A percentile compares a stretch with the other conserved stretches of the same genome.
phyloP scores from a whole-genome alignment of 2,797 vertebrate genomes.

The Halcyon smyrnensis region DNA sequence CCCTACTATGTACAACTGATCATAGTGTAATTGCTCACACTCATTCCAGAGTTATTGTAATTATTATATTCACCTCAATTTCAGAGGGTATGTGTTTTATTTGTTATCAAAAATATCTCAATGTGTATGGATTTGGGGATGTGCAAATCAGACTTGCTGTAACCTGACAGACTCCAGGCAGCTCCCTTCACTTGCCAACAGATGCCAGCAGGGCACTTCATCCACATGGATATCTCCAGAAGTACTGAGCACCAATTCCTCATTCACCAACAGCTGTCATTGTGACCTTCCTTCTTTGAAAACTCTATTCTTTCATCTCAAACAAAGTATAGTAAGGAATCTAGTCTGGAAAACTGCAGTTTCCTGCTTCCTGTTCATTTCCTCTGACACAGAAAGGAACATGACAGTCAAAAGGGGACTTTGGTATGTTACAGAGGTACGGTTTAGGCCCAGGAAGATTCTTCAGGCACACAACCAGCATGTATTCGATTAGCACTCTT shows the following conservation, averaged over 20 bases:
- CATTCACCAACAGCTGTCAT: background rate
- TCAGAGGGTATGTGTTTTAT: background rate
- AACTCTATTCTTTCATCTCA: background rate
- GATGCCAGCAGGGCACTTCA: background rate
- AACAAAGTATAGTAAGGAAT: background rate
- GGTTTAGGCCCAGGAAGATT: background rate
- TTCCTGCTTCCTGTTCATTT: background rate
- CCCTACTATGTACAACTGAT: background rate
- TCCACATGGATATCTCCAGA: background rate
- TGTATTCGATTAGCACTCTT: background rate
- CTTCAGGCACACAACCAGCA: background rate
- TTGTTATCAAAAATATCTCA: background rate
- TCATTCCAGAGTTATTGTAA: background rate
- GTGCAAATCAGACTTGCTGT: background rate
- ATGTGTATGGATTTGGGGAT: background rate
- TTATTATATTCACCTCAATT: background rate
- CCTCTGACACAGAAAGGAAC: background rate
- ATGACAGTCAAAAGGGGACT: background rate
- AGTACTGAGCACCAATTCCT: background rate
- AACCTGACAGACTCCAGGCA: background rate
- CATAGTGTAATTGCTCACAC: background rate
- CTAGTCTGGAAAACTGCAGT: background rate
- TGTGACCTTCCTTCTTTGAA: background rate
- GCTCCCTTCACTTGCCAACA: background rate
- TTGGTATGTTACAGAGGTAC: background rate